phyloP scores from a whole-genome alignment of 2,888 invertebrate species.

The Colletes collaris region DNA sequence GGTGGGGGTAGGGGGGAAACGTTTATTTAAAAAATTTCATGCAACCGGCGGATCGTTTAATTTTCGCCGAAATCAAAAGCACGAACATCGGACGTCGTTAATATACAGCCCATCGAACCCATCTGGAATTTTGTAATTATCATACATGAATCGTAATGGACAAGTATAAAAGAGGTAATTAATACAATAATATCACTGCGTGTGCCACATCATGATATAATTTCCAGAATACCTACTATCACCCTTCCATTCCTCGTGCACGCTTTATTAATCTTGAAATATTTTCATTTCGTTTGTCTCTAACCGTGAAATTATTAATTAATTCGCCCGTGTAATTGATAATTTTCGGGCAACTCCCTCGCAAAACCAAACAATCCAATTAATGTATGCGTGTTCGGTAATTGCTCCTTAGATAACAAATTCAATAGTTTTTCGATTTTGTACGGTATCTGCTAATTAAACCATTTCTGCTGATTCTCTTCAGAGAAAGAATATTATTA shows the following conservation, averaged over 20 bases:
- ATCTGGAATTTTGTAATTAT: constrained; percentile 6
- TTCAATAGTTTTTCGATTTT: too few relatives aligned
- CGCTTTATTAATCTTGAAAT: not conserved
- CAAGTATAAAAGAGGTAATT: constrained; percentile 5
- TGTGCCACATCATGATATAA: constrained; percentile 9
- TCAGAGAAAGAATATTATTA: too few relatives aligned
- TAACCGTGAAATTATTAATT: constrained; percentile 7
- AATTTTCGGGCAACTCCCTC: not conserved
- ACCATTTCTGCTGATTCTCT: too few relatives aligned
- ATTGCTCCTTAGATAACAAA: too few relatives aligned
- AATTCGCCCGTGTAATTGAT: constrained; percentile 9
- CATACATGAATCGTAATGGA: not conserved
- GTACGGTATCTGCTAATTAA: too few relatives aligned
- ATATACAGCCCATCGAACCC: constrained; percentile 1
- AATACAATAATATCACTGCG: not conserved
- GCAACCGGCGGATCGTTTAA: not conserved
- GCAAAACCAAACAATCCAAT: not conserved
- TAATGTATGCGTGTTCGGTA: too few relatives aligned
- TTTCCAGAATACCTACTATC: not conserved
- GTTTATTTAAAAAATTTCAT: constrained; percentile 34
- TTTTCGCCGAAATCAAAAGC: constrained; percentile 1
- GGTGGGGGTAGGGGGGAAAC: constrained; percentile 18
- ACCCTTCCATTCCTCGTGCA: not conserved
- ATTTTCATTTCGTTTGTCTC: not conserved
- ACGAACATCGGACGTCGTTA: not conserved